A percentile compares a stretch with the other conserved stretches of the same genome.
These are phyloP conservation scores for Phocoena phocoena DNA, from an alignment of 2,113 vertebrate genomes.

Conservation along the genomic window DNA sequence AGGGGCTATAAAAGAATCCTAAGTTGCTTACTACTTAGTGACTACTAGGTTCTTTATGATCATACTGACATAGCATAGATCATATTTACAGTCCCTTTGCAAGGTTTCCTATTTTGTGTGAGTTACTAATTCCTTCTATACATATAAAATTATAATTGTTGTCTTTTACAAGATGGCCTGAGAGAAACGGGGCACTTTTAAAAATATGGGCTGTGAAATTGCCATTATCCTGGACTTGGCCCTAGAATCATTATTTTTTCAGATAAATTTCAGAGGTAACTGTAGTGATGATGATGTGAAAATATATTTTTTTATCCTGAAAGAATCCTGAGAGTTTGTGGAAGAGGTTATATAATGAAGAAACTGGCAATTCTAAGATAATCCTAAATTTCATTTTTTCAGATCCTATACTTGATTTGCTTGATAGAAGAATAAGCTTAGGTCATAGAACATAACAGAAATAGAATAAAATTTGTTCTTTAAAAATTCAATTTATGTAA, in stretches of 20 bases:
- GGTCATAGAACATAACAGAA: not conserved
- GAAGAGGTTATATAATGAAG: not conserved
- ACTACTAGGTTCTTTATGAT: not conserved
- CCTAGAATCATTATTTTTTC: conserved; percentile 21
- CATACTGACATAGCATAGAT: not conserved
- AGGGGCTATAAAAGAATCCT: not conserved
- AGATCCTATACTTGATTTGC: not conserved
- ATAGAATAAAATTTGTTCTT: not conserved
- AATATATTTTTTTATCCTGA: not conserved
- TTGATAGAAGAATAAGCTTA: not conserved
- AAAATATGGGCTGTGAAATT: conserved; percentile 30
- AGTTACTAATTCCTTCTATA: not conserved
- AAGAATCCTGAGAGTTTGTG: not conserved
- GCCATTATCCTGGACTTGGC: not conserved
- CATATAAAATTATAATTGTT: not conserved
- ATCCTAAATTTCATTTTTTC: not conserved
- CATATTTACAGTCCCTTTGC: not conserved
- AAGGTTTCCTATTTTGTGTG: not conserved
- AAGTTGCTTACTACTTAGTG: not conserved
- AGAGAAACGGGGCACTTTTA: not conserved
- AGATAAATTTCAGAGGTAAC: not conserved
- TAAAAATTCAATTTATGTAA: not conserved
- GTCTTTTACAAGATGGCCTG: not conserved
- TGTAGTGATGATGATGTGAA: not conserved
- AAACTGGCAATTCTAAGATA: not conserved